These are phyloP conservation scores for Aphaenogaster ashmeadi DNA, from an alignment of 1,140 invertebrate species.

Conservation along the genomic window DNA sequence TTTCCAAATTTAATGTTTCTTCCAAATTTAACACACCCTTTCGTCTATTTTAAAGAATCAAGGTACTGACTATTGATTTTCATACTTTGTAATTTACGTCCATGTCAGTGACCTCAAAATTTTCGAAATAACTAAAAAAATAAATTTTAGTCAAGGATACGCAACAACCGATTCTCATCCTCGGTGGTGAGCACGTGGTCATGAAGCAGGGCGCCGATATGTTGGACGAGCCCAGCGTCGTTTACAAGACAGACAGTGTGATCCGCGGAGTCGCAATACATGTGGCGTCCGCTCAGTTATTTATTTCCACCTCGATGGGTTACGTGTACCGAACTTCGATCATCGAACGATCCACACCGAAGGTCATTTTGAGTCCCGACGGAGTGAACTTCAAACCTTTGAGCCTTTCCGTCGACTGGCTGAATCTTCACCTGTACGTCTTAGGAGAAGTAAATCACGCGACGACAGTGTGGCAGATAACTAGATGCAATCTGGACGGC, in stretches of 20 bases:
- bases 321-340: conserved; percentile 88
- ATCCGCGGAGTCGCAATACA: conserved; percentile 91
- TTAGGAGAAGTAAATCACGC: conserved; percentile 89
- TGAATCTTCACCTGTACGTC: conserved; percentile 94
- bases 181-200: conserved; percentile 91
- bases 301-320: conserved; percentile 91
- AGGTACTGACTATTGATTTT: not conserved
- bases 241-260: conserved; percentile 85
- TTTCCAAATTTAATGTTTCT: no score
- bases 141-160: conserved; percentile 86
- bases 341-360: conserved; percentile 82
- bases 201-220: conserved; percentile 91
- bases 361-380: conserved; percentile 88
- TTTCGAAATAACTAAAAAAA: not conserved
- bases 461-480: conserved; percentile 90
- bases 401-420: conserved; percentile 94
- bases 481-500: conserved; percentile 92
- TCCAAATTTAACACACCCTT: no score
- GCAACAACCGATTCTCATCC: conserved; percentile 91
- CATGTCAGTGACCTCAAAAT: not conserved
- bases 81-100: conserved; percentile 9
- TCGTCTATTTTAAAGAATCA: not conserved
- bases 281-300: conserved; percentile 90
- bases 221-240: conserved; percentile 89
- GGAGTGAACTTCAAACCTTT: conserved; percentile 89